Base-by-base conservation (phyloP, 2,797 vertebrate genomes). In the Oryzias sinensis region DNA sequence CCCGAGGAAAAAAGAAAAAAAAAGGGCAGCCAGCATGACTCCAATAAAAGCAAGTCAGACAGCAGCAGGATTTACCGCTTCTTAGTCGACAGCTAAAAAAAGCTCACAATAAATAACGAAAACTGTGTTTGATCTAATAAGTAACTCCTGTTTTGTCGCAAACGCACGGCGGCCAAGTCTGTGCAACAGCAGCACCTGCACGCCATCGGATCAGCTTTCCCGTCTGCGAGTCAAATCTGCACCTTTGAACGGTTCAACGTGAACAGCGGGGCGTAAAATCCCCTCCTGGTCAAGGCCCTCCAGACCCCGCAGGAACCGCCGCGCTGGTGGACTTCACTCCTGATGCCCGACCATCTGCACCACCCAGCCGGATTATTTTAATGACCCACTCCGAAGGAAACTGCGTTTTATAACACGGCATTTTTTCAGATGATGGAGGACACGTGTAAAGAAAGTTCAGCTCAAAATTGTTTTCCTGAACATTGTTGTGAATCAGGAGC, bases 291-390 rank as follows among this genome's bases (percentile, higher is more conserved):
- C 27, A 40, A 40, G 42, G 45, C 43, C 50, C 40, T 67, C 49
- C 24, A 59, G 45, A 45, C 43, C 55, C 50, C 54, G 45, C 49
- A 72, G 76, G 75, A 56, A 56, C 67, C 68, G 6, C 68, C 71
- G 78, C 76, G 57, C 76, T 14, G 52, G 47, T 54, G 74, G 69
- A 46, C 71, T 61, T 71, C 69, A 56, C 64, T 44, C 63, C 42
- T 68, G 80, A 84, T 76, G 67, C 76, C 0, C 7, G 59, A 66
- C 79, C 74, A 87, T 86, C 83, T 86, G 76, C 68, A 70, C 29
- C 41, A 51, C 68, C 48, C 20, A 29, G 20, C 17, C 0, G 48
- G 71, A 75, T 83, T 81, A 81, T 79, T 78, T 61, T 37, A 37
- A 37, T 11, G 33, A 9, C 33, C 33, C 33, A 37, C 11, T 13